Percentiles rank a stretch among this genome's conserved stretches.
phyloP scores from a whole-genome alignment of 2,888 invertebrate species.

The Lasioglossum villosulum region DNA sequence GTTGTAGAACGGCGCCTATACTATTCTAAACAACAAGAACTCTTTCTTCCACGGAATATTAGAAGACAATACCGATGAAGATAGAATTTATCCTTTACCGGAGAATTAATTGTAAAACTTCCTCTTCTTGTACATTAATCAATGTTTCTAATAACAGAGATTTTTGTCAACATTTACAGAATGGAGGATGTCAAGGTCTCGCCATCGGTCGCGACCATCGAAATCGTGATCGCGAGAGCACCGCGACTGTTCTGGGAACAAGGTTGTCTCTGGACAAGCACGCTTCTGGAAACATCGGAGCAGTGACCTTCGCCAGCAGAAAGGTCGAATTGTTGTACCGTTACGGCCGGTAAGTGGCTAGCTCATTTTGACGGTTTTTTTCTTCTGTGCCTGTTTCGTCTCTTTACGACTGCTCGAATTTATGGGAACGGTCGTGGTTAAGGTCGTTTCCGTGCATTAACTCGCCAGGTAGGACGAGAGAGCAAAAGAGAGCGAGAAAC shows the following conservation, averaged over 20 bases:
- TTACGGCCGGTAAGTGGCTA: slow-evolving; percentile 44
- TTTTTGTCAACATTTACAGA: neutral
- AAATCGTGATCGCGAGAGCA: slow-evolving; percentile 43
- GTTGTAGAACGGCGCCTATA: neutral
- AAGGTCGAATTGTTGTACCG: slow-evolving; percentile 46
- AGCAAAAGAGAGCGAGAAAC: neutral
- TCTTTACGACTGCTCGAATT: slow-evolving; percentile 64
- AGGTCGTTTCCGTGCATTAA: slow-evolving; percentile 55
- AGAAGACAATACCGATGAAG: too few relatives aligned
- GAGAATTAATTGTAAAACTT: neutral
- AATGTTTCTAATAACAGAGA: neutral
- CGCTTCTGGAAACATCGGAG: slow-evolving; percentile 51
- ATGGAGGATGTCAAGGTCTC: neutral
- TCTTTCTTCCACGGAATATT: neutral
- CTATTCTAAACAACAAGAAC: neutral
- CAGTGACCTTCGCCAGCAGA: slow-evolving; percentile 57
- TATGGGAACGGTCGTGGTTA: slow-evolving; percentile 60
- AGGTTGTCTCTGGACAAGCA: slow-evolving; percentile 14
- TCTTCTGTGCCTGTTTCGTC: neutral
- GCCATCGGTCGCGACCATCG: slow-evolving; percentile 20
- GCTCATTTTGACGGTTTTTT: slow-evolving; percentile 51
- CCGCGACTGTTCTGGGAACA: slow-evolving; percentile 35
- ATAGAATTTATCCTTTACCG: neutral
- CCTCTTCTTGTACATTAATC: neutral
- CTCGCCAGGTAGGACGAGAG: slow-evolving; percentile 57